phyloP scores from a whole-genome alignment of 1,140 invertebrate genomes.

The Drosophila ogumai region DNA sequence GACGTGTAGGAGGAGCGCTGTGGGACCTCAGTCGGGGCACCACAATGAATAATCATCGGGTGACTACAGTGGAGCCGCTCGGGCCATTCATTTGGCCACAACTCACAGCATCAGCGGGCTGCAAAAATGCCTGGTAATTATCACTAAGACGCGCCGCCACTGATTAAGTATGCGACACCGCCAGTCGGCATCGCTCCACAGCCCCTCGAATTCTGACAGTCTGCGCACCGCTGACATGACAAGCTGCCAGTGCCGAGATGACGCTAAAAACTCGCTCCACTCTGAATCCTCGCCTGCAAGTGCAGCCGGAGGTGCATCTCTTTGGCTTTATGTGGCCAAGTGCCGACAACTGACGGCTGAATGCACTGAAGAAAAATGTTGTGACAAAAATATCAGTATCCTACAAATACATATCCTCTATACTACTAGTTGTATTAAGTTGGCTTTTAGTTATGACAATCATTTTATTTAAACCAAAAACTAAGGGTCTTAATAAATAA shows the following conservation, averaged over 20 bases:
- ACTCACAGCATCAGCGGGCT: constrained; percentile 34
- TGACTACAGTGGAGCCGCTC: constrained; percentile 47
- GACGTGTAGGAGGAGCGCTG: neutral
- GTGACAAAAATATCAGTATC: neutral
- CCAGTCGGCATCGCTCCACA: constrained; percentile 8
- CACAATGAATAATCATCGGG: constrained; percentile 61
- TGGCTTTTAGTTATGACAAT: neutral
- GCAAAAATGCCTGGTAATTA: constrained; percentile 76
- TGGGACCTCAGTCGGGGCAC: neutral
- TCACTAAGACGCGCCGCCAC: constrained; percentile 72
- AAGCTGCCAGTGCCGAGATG: constrained; percentile 68
- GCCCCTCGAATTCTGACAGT: constrained; percentile 73
- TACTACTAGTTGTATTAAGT: too few species aligned
- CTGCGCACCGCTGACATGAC: constrained; percentile 75
- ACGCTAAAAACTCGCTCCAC: constrained; percentile 68
- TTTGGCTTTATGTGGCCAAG: constrained; percentile 45
- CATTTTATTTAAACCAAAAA: neutral
- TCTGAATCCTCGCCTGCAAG: constrained; percentile 9
- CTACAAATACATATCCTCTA: too few species aligned
- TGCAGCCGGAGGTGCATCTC: constrained; percentile 17
- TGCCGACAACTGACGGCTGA: constrained; percentile 37
- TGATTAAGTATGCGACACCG: constrained; percentile 80
- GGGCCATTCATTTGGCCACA: constrained; percentile 68
- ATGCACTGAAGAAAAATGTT: constrained; percentile 7
- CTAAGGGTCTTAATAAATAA: neutral